Evolutionary conservation across 2,113 vertebrate genomes (phyloP).

Genomic region (Cheirogaleus medius): DNA sequence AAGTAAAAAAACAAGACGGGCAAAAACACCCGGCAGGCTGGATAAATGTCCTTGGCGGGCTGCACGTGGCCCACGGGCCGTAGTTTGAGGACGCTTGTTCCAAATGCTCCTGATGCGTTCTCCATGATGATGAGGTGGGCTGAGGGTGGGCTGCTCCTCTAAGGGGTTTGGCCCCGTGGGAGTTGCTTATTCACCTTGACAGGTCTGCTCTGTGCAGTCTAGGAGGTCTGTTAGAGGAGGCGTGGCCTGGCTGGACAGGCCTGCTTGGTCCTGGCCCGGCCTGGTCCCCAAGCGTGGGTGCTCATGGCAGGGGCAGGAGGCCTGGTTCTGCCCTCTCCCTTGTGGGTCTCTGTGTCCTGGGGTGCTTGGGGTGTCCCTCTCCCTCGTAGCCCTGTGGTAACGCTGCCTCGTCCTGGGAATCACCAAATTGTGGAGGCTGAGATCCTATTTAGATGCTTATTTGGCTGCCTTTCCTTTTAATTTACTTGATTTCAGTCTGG

Average conservation of each 20-base stretch:
- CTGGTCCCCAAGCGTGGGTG: fast-evolving
- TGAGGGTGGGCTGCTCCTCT: neutral
- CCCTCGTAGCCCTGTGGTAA: neutral
- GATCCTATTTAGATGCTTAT: too few species aligned
- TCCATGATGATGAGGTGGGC: fast-evolving
- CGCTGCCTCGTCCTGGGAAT: fast-evolving
- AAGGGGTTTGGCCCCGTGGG: fast-evolving
- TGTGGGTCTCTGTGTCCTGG: neutral
- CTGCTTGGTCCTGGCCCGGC: neutral
- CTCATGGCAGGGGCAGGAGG: neutral
- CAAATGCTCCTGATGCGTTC: fast-evolving
- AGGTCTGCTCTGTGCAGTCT: too few species aligned
- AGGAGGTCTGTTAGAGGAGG: fast-evolving
- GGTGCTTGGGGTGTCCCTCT: neutral
- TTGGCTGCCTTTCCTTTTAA: neutral
- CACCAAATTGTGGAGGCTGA: fast-evolving
- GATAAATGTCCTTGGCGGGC: too few species aligned
- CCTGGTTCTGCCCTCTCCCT: neutral
- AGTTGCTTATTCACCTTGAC: neutral
- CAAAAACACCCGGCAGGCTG: too few species aligned
- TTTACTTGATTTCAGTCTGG: fast-evolving
- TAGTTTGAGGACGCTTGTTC: too few species aligned
- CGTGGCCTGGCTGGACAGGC: fast-evolving
- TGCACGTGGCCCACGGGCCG: too few species aligned
- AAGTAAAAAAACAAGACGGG: too few species aligned